Base-by-base conservation (phyloP, 35 echinoderm and acorn worm genomes). In the Nesometra sesokonis region DNA sequence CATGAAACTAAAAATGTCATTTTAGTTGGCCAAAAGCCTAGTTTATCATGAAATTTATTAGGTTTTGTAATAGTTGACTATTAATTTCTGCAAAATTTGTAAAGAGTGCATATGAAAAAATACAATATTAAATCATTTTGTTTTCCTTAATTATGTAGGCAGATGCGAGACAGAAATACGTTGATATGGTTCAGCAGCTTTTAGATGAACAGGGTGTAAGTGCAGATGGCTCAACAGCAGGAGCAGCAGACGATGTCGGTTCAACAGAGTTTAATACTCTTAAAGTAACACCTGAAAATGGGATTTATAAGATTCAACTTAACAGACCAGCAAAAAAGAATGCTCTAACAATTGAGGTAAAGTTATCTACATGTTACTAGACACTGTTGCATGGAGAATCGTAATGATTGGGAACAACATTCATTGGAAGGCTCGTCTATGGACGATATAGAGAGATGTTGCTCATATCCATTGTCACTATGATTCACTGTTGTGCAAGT, bases 301-400 rank as follows among this genome's bases (percentile, higher is more conserved):
- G 89, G n/a, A 84, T 90, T 47, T 89, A 85, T 35, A 97, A 67
- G 15, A 97, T 97, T 29, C 83, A 85, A 37, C 80, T 97, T 21
- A 97, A 97, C 36, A 90, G 94, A 47, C 94, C 94, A 31, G 78
- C 86, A 7, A 89, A 88, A 57, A 93, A 93, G 83, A 97, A 97
- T 88, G 89, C 94, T 23, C 11, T 97, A 13, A 93, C 82, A 0
- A 36, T 37, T 43, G 88, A 88, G 29, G 94, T 97, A 79, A 76
- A 89, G 0, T 11, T 32, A 15, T 29, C 52, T 2, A 67, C 52
- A 67, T 67, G 7, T 43, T 43, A 43, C 15, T 43, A 43, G 4
- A 7, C 4, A 4, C 38, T 43, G 5, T 43, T 4, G 5, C 38
- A 43, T 4, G 38, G 38, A 43, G 38, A n/a, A n/a, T n/a, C n/a